Evolutionary conservation across 35 echinoderm and acorn worm genomes (phyloP).

Genomic region (Lytechinus pictus): DNA sequence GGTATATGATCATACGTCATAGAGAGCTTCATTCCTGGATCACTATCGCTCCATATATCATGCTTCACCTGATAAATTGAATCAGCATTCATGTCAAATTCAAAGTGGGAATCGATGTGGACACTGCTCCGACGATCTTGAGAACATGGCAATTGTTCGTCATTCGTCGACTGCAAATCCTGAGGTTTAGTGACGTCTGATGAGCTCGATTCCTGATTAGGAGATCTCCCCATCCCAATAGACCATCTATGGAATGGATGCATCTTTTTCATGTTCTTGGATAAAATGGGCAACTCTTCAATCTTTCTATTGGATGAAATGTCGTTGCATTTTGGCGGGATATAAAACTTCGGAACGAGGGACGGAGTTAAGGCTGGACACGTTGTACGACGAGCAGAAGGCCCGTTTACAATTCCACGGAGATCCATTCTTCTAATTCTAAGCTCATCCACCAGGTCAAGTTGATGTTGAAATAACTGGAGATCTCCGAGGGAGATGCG

Average conservation of each 20-base stretch:
- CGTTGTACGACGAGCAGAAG: neutral
- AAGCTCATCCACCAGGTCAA: neutral
- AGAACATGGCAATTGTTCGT: neutral
- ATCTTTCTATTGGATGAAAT: neutral
- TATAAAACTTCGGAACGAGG: neutral
- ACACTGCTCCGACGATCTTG: neutral
- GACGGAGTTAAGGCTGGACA: neutral
- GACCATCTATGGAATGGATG: neutral
- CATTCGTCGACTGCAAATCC: neutral
- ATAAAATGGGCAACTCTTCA: neutral
- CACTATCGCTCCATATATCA: constrained; percentile 27
- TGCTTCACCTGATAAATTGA: neutral
- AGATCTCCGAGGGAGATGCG: neutral
- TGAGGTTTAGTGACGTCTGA: neutral
- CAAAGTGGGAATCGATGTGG: neutral
- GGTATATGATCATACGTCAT: constrained; percentile 58
- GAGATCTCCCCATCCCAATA: neutral
- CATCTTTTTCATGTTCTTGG: neutral
- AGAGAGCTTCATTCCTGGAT: constrained; percentile 56
- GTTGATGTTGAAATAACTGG: neutral
- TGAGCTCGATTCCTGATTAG: neutral
- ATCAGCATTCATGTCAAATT: neutral
- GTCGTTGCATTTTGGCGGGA: neutral
- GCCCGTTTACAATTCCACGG: neutral
- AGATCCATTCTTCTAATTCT: neutral